Evolutionary conservation across 2,888 invertebrate species (phyloP).

Genomic region (Lasioglossum morio): DNA sequence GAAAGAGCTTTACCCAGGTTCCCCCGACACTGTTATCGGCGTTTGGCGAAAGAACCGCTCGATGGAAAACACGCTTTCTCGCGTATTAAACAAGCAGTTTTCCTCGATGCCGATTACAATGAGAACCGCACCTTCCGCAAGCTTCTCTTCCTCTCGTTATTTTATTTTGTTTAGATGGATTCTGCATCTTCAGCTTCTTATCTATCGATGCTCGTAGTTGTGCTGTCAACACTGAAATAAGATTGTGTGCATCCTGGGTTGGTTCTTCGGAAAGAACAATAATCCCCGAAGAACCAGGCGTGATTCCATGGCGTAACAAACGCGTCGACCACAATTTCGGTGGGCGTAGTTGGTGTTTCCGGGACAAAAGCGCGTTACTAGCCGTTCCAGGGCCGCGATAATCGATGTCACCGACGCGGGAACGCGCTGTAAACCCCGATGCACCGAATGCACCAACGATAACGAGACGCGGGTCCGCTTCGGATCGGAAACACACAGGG

Average conservation of each 20-base stretch:
- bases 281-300: not conserved
- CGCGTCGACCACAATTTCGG: not conserved
- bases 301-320: not conserved
- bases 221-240: too few relatives aligned
- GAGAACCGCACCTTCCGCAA: not conserved
- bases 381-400: slow-evolving; percentile 11
- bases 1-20: slow-evolving; percentile 10
- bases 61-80: not conserved
- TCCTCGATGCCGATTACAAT: not conserved
- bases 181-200: too few relatives aligned
- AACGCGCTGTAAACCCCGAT: not conserved
- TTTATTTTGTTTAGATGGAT: not conserved
- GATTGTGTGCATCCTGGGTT: not conserved
- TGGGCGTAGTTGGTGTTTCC: not conserved
- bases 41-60: not conserved
- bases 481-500: slow-evolving; percentile 8
- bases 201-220: too few relatives aligned
- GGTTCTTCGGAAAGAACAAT: not conserved
- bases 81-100: not conserved
- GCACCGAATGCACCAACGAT: not conserved
- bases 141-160: not conserved
- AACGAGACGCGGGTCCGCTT: not conserved
- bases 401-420: slow-evolving; percentile 4
- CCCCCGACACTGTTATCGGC: slow-evolving; percentile 2
- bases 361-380: not conserved